Evolutionary conservation across 2,888 invertebrate species (phyloP).

Genomic region (Coenonympha glycerion): DNA sequence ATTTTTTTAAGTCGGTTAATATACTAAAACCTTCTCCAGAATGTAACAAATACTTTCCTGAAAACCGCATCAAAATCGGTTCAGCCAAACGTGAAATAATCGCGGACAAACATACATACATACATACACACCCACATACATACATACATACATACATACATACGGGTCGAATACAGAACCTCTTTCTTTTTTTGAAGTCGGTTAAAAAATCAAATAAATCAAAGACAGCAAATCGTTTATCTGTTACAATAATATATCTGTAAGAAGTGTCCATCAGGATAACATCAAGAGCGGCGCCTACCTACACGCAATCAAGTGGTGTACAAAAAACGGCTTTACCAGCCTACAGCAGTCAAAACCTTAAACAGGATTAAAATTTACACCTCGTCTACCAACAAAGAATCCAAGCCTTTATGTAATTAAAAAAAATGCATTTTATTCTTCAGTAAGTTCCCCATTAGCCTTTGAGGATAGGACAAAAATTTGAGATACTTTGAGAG

Average conservation of each 20-base stretch:
- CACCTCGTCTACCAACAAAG: slow-evolving; percentile 39
- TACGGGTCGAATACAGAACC: too few species aligned
- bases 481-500: not conserved
- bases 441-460: not conserved
- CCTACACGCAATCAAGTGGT: slow-evolving; percentile 35
- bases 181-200: too few species aligned
- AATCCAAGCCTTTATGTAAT: slow-evolving; percentile 30
- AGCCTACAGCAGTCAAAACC: slow-evolving; percentile 29
- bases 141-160: too few species aligned
- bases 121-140: too few species aligned
- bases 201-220: too few species aligned
- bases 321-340: slow-evolving; percentile 25
- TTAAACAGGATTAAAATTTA: slow-evolving; percentile 54
- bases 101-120: too few species aligned
- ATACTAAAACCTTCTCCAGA: too few species aligned
- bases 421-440: slow-evolving; percentile 28
- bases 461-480: not conserved
- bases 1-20: too few species aligned
- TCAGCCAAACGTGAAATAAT: too few species aligned
- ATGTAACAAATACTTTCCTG: too few species aligned
- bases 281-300: slow-evolving; percentile 35
- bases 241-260: slow-evolving; percentile 3
- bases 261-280: slow-evolving; percentile 2
- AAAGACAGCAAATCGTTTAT: too few species aligned
- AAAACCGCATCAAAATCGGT: too few species aligned